A percentile compares a stretch with the other conserved stretches of the same genome.
Conservation (phyloP, 2,113 vertebrate species). For the Myxocyprinus asiaticus region DNA sequence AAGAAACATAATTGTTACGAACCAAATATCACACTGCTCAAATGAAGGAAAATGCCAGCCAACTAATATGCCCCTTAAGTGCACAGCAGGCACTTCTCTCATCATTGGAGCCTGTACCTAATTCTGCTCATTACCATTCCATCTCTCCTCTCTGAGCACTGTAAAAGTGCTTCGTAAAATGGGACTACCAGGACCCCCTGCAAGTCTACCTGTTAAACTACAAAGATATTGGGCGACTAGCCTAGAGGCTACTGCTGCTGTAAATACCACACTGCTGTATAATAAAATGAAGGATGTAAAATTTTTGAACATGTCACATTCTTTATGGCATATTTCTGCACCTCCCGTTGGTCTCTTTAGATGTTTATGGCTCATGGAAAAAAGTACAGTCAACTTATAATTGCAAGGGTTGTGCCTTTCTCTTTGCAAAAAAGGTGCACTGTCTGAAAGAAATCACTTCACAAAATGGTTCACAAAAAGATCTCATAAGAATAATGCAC, state of each 20-base stretch:
- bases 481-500: background rate
- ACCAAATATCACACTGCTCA: constrained; percentile 66
- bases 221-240: constrained; percentile 67
- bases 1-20: constrained; percentile 49
- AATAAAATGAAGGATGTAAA: constrained; percentile 51
- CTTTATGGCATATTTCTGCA: constrained; percentile 53
- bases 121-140: constrained; percentile 58
- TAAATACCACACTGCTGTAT: constrained; percentile 63
- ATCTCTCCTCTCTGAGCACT: constrained; percentile 33
- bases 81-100: constrained; percentile 61
- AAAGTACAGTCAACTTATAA: constrained; percentile 61
- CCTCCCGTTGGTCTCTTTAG: constrained; percentile 57
- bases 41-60: constrained; percentile 64
- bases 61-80: constrained; percentile 59
- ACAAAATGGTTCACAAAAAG: background rate
- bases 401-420: constrained; percentile 20
- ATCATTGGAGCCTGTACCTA: constrained; percentile 52
- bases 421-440: constrained; percentile 43
- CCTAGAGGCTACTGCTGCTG: constrained; percentile 55
- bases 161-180: constrained; percentile 57
- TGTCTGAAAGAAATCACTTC: background rate
- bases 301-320: constrained; percentile 45
- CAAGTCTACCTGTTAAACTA: constrained; percentile 74
- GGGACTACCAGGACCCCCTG: constrained; percentile 56
- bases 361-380: constrained; percentile 62